Conservation (phyloP, 1,140 invertebrate genomes). For the Drosophila varians region DNA sequence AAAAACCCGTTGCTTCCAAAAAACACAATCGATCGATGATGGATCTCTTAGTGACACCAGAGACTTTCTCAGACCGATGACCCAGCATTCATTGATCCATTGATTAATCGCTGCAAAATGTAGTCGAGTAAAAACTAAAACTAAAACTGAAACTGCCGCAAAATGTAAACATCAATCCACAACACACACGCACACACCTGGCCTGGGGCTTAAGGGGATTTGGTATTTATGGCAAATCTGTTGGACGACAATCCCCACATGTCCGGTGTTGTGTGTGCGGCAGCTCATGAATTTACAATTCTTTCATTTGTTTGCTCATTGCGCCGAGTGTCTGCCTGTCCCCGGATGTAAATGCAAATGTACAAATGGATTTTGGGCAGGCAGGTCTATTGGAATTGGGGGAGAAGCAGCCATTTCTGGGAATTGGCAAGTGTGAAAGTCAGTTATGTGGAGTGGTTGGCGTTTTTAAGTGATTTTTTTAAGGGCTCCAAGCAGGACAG, state of each 20-base stretch:
- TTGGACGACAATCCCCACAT: slow-evolving; percentile 6
- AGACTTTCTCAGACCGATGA: slow-evolving; percentile 48
- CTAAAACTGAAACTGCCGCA: not conserved
- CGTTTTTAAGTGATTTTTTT: not conserved
- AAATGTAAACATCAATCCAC: not conserved
- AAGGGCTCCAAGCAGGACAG: slow-evolving; percentile 57
- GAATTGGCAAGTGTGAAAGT: not conserved
- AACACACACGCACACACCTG: not conserved
- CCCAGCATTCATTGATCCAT: slow-evolving; percentile 12
- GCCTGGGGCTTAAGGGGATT: not conserved
- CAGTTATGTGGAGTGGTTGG: not conserved
- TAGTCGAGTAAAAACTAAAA: not conserved
- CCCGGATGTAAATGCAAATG: not conserved
- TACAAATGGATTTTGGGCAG: not conserved
- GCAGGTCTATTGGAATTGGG: no score
- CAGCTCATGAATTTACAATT: slow-evolving; percentile 21
- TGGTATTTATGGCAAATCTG: slow-evolving; percentile 23
- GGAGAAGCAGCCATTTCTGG: not conserved
- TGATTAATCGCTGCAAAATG: slow-evolving; percentile 14
- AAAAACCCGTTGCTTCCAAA: slow-evolving; percentile 27
- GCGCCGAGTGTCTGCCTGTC: not conserved
- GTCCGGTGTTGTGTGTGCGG: not conserved
- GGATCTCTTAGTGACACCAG: not conserved
- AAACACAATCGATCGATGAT: slow-evolving; percentile 26
- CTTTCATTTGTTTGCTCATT: slow-evolving; percentile 27